Percentiles rank a stretch among this genome's conserved stretches.
Evolutionary conservation across 92 coral and sea anemone species (phyloP).

Genomic region (Montipora capitata): DNA sequence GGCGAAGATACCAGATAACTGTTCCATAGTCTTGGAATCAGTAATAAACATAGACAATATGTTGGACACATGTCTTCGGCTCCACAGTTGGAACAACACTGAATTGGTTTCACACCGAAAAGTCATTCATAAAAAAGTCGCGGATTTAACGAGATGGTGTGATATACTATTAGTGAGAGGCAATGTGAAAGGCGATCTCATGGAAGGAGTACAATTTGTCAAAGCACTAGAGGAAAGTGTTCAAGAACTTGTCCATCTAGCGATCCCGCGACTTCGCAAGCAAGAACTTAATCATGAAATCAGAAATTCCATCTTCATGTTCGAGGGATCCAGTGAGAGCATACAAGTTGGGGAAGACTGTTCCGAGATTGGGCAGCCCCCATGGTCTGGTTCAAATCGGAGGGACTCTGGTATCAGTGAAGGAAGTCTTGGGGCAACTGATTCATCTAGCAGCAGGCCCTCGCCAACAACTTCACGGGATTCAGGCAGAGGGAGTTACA

Average conservation of each 20-base stretch:
- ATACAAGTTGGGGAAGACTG: constrained; percentile 78
- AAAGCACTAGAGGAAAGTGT: constrained; percentile 80
- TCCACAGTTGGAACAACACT: constrained; percentile 76
- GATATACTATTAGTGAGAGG: constrained; percentile 93
- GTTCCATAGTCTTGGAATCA: constrained; percentile 92
- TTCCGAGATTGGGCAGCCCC: constrained; percentile 54
- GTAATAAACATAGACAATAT: constrained; percentile 93
- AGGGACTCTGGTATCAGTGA: constrained; percentile 99
- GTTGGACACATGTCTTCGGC: constrained; percentile 91
- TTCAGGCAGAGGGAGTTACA: constrained; percentile 90
- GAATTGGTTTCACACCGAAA: constrained; percentile 86
- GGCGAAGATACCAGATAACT: constrained; percentile 97
- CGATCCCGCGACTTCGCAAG: constrained; percentile 92
- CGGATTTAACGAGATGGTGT: constrained; percentile 92
- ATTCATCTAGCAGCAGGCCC: constrained; percentile 48
- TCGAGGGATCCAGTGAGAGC: constrained; percentile 90
- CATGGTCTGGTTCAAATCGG: constrained; percentile 62
- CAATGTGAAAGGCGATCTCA: constrained; percentile 85
- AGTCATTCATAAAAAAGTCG: constrained; percentile 88
- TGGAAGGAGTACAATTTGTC: constrained; percentile 88
- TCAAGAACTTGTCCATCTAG: constrained; percentile 86
- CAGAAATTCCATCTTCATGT: constrained; percentile 92
- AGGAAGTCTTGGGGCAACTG: constrained; percentile 86
- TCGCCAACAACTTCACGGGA: constrained; percentile 80
- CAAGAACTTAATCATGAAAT: constrained; percentile 92